Percentiles rank a stretch among this genome's conserved stretches.
Conservation (phyloP, 1,140 invertebrate genomes). For the Marisa cornuarietis region DNA sequence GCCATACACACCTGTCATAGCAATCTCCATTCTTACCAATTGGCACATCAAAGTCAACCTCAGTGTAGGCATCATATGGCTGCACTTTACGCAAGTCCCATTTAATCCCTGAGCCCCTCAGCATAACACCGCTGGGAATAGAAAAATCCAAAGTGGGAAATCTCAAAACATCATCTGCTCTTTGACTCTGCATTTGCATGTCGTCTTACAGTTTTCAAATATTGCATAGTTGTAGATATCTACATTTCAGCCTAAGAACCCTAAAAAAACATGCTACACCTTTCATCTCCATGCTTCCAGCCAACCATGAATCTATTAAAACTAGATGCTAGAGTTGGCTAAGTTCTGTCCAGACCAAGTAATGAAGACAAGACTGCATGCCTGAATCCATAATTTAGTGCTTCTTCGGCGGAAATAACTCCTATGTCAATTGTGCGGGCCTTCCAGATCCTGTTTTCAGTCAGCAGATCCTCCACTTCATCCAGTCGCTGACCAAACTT, state of each 20-base stretch:
- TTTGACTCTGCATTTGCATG: too few species aligned
- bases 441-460: slow-evolving; percentile 91
- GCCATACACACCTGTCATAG: slow-evolving; percentile 21
- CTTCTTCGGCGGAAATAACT: slow-evolving; percentile 86
- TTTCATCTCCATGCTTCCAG: too few species aligned
- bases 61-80: slow-evolving; percentile 95
- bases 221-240: too few species aligned
- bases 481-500: slow-evolving; percentile 89
- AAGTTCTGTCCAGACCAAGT: too few species aligned
- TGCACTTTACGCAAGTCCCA: slow-evolving; percentile 96
- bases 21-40: slow-evolving; percentile 74
- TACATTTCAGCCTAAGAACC: background rate
- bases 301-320: too few species aligned
- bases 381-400: slow-evolving; percentile 90
- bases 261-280: background rate
- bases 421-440: slow-evolving; percentile 89
- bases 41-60: slow-evolving; percentile 93
- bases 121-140: slow-evolving; percentile 86
- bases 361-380: slow-evolving; percentile 22
- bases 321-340: too few species aligned
- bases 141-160: background rate
- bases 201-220: too few species aligned
- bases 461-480: slow-evolving; percentile 93
- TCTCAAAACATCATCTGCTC: too few species aligned
- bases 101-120: slow-evolving; percentile 94